phyloP scores from a whole-genome alignment of 1,140 invertebrate genomes.

The Ostrea denselamellosa region DNA sequence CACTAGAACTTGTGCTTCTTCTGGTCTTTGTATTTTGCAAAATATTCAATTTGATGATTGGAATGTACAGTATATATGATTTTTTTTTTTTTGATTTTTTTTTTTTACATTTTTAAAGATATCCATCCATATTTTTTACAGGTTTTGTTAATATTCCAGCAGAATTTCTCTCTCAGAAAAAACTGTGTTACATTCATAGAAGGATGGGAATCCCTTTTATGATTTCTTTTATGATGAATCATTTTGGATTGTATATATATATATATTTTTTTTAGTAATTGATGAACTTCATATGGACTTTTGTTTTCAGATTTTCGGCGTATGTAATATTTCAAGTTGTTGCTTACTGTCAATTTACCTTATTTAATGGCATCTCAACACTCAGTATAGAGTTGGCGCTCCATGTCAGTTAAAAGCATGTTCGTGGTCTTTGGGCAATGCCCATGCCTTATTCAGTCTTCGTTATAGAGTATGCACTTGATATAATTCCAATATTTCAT shows the following conservation, averaged over 20 bases:
- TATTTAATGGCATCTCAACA: conserved; percentile 29
- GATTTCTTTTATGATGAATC: not conserved
- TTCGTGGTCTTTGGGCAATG: conserved; percentile 29
- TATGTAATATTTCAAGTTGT: conserved; percentile 16
- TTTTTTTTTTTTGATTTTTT: not conserved
- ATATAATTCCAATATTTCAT: conserved; percentile 28
- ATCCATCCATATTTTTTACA: not conserved
- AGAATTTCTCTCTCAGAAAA: not conserved
- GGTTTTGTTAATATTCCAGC: not conserved
- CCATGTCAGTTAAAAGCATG: conserved; percentile 24
- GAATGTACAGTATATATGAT: not conserved
- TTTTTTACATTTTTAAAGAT: not conserved
- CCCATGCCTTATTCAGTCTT: not conserved
- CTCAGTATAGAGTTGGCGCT: not conserved
- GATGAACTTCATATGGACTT: conserved; percentile 25
- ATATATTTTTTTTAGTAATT: conserved; percentile 7
- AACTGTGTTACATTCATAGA: no score
- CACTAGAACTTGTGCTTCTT: not conserved
- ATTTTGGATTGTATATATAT: conserved; percentile 1
- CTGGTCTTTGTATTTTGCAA: no score
- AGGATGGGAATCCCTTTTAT: no score
- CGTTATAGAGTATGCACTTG: not conserved
- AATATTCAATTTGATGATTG: no score
- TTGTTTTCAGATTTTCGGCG: conserved; percentile 19
- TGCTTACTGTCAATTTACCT: conserved; percentile 10